Conservation (phyloP, 2,797 vertebrate genomes). For the Thamnophis elegans region DNA sequence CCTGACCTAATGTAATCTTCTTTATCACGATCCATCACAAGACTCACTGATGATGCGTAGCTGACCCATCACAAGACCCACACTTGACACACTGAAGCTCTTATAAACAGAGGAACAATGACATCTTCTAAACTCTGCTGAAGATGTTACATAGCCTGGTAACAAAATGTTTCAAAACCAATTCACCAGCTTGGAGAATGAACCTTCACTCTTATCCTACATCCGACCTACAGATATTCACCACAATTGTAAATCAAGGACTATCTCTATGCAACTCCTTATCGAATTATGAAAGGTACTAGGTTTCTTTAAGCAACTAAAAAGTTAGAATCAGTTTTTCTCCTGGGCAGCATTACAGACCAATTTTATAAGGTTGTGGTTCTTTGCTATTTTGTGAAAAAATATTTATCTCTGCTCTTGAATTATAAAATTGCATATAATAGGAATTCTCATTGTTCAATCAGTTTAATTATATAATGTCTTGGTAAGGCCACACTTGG, state of each 20-base stretch:
- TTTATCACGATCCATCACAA: neutral
- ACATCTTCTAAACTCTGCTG: neutral
- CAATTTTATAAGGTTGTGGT: neutral
- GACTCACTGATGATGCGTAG: no score
- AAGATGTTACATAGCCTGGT: no score
- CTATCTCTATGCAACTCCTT: neutral
- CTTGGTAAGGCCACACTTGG: no score
- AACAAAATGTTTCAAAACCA: no score
- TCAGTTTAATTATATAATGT: neutral
- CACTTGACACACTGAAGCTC: neutral
- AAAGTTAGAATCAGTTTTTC: neutral
- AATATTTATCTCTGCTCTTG: neutral
- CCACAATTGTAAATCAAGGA: no score
- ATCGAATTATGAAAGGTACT: neutral
- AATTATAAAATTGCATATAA: neutral
- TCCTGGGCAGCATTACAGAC: neutral
- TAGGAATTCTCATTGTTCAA: neutral
- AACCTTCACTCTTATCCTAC: no score
- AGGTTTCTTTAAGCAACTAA: neutral
- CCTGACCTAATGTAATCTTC: neutral
- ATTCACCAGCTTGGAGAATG: no score
- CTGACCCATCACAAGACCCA: no score
- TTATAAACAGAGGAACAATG: neutral
- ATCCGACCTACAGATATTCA: no score
- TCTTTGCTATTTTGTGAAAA: neutral